Conservation (phyloP, 2,113 vertebrate species). For the Callopanchax toddi region DNA sequence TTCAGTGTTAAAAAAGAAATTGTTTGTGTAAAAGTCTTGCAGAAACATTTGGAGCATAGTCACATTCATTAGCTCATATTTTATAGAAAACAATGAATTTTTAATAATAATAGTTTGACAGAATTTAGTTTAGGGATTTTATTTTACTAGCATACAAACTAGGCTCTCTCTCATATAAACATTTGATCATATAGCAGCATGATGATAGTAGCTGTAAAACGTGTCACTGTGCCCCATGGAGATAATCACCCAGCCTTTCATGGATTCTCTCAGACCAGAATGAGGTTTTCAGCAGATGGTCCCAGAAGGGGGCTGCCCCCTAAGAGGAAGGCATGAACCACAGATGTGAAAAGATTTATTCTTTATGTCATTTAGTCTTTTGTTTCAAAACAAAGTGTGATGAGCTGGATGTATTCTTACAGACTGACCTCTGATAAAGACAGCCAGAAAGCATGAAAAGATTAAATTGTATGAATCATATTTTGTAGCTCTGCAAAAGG, state of each 20-base stretch:
- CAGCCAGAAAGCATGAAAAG: background rate
- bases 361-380: background rate
- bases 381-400: background rate
- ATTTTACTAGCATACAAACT: background rate
- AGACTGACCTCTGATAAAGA: background rate
- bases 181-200: background rate
- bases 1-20: too few relatives aligned
- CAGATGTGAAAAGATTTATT: background rate
- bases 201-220: background rate
- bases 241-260: background rate
- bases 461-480: background rate
- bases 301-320: background rate
- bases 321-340: too few relatives aligned
- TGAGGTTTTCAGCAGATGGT: slow-evolving; percentile 13
- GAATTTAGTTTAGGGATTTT: background rate
- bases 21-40: too few relatives aligned
- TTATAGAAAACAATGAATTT: too few relatives aligned
- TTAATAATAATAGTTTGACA: too few relatives aligned
- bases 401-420: background rate
- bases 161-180: background rate
- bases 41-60: background rate
- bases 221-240: background rate
- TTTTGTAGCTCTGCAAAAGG: background rate
- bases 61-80: background rate
- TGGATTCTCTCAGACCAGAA: background rate